Evolutionary conservation across 2,797 vertebrate genomes (phyloP).

Genomic region (Euphonia xanthogaster): DNA sequence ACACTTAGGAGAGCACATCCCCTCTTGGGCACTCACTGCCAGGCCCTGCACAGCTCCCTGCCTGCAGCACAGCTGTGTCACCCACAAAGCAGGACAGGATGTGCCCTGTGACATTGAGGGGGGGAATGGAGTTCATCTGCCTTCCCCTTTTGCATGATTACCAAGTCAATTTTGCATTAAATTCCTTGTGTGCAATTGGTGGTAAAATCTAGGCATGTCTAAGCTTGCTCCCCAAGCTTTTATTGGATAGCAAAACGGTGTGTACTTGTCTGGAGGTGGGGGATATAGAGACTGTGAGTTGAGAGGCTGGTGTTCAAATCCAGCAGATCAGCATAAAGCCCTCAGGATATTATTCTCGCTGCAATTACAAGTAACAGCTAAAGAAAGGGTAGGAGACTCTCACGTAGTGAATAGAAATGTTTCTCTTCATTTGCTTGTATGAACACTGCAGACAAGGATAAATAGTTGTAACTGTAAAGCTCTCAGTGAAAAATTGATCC

Average conservation of each 20-base stretch:
- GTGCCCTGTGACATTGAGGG: neutral
- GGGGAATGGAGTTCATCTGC: neutral
- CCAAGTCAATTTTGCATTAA: neutral
- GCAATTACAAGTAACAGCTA: conserved; percentile 22
- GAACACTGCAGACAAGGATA: neutral
- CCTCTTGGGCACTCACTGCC: neutral
- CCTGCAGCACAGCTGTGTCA: neutral
- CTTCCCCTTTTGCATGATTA: neutral
- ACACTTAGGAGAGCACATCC: neutral
- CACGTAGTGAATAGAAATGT: neutral
- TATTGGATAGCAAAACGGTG: neutral
- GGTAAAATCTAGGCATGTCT: neutral
- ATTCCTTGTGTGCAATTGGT: neutral
- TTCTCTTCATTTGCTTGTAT: neutral
- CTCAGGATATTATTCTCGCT: conserved; percentile 15
- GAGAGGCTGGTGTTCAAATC: conserved; percentile 5
- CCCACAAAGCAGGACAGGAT: accelerated
- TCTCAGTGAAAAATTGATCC: neutral
- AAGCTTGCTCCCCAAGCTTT: neutral
- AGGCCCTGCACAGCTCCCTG: accelerated
- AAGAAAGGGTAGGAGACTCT: neutral
- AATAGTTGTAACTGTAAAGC: neutral
- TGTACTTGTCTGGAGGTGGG: accelerated
- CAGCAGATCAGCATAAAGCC: conserved; percentile 38
- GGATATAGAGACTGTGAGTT: neutral